Base-by-base conservation (phyloP, 2,888 invertebrate species). In the Phrixothrix hirtus region DNA sequence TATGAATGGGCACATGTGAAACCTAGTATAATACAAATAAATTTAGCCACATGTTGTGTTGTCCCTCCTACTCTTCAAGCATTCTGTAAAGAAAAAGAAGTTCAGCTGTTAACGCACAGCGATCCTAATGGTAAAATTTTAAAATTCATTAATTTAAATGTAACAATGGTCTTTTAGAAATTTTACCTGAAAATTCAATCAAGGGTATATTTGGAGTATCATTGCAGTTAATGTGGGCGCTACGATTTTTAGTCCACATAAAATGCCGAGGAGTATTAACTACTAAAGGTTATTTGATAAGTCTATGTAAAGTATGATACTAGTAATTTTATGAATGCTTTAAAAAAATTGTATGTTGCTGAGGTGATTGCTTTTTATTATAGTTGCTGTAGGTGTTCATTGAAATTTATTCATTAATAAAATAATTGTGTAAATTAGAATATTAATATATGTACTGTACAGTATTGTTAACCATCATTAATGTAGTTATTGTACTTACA, bases 81-180 rank as follows among this genome's bases (percentile, higher is more conserved):
- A 58, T 98, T 92, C 78, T 94, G 97, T 56, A 89, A 90, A 64
- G 86, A 89, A 59, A 86, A 95, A 66, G 92, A 93, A 67, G 88
- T 99, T 55, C 95, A 95, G 71, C 78, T 99, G 27, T 80, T 98
- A 14, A 98, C 97, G 0, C 98, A 99, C 73, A 94, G 91, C 67
- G 98, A 99, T 76, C 93, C 95, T 0, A 85, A 85, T 70, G 89
- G 93, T 93, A 77, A 78, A 10, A 17, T 2, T 25, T 7, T 25
- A 1, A 25, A 26, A 47, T 39, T 31, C 3, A 4, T 31, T 5
- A 13, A 4, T 13, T 31, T 7, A 31, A 10, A 13, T 31, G 6
- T 31, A 11, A 4, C 12, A 11, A 38, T 46, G 46, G 12, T 12
- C 41, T 75, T 78, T 42, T 61, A 83, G 83, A 81, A 68, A 79